These are phyloP conservation scores for Timema cristinae DNA, from an alignment of 2,888 invertebrate genomes.

Conservation along the genomic window DNA sequence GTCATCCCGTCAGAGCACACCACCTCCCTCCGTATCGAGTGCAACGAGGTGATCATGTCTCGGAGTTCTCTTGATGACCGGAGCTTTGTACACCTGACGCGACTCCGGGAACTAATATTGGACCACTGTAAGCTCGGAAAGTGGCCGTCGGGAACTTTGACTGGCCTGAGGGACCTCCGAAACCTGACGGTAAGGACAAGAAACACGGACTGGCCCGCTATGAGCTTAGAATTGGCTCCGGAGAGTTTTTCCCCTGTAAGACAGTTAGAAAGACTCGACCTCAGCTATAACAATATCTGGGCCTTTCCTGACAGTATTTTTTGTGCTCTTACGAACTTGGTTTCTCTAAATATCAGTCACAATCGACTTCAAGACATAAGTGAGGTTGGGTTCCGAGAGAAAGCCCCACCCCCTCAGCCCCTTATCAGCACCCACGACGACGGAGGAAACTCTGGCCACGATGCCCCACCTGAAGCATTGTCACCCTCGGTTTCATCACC, in stretches of 20 bases:
- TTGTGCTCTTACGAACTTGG: slow-evolving; percentile 74
- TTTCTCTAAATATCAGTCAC: slow-evolving; percentile 77
- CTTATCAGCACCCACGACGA: slow-evolving; percentile 57
- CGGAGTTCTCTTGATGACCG: slow-evolving; percentile 72
- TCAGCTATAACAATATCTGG: slow-evolving; percentile 87
- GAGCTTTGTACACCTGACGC: slow-evolving; percentile 74
- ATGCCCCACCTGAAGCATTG: slow-evolving; percentile 35
- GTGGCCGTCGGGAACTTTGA: slow-evolving; percentile 75
- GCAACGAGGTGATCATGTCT: slow-evolving; percentile 74
- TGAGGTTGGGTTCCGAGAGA: slow-evolving; percentile 79
- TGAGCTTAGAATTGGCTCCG: slow-evolving; percentile 76
- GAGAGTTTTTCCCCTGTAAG: slow-evolving; percentile 73
- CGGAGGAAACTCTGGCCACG: slow-evolving; percentile 35
- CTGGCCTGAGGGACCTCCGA: slow-evolving; percentile 73
- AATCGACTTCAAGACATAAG: slow-evolving; percentile 85
- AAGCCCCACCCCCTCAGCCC: slow-evolving; percentile 50
- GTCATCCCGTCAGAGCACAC: slow-evolving; percentile 82
- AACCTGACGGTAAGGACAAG: slow-evolving; percentile 82
- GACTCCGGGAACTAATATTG: slow-evolving; percentile 73
- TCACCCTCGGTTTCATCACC: slow-evolving; percentile 40
- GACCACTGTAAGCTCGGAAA: slow-evolving; percentile 83
- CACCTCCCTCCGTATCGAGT: slow-evolving; percentile 71
- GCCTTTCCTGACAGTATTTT: slow-evolving; percentile 81
- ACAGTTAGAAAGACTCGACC: slow-evolving; percentile 77
- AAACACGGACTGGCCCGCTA: slow-evolving; percentile 78